These are phyloP conservation scores for Morpho achilles DNA, from an alignment of 2,888 invertebrate species.

Conservation along the genomic window DNA sequence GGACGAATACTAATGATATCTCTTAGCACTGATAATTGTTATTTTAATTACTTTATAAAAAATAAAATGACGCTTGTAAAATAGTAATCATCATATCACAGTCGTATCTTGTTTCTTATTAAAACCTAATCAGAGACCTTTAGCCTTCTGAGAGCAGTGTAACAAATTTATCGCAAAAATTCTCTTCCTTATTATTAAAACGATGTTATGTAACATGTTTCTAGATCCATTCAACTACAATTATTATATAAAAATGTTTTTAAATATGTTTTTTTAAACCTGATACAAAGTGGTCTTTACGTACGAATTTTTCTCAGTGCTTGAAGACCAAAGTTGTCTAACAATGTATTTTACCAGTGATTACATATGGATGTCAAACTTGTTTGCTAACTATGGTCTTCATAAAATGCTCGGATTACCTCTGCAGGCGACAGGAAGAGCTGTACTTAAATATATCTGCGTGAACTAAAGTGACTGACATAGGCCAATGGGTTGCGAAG, in stretches of 20 bases:
- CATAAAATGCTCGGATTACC: background rate
- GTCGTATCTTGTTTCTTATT: constrained; percentile 5
- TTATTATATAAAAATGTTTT: too few relatives aligned
- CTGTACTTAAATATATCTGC: too few relatives aligned
- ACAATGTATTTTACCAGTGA: too few relatives aligned
- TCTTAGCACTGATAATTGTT: background rate
- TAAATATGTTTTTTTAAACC: too few relatives aligned
- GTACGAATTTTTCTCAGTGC: too few relatives aligned
- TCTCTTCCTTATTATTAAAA: constrained; percentile 6
- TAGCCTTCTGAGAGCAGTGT: background rate
- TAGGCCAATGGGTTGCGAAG: too few relatives aligned
- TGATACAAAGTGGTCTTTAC: too few relatives aligned
- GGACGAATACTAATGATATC: background rate
- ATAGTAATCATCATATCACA: background rate
- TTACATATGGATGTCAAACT: too few relatives aligned
- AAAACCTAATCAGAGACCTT: background rate
- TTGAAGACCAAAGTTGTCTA: too few relatives aligned
- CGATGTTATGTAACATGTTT: constrained; percentile 1
- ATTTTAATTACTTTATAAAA: background rate
- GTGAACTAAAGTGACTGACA: too few relatives aligned
- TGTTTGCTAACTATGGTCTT: background rate
- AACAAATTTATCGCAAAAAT: constrained; percentile 6
- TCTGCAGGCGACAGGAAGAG: background rate
- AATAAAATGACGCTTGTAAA: background rate
- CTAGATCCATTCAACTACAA: too few relatives aligned